Base-by-base conservation (phyloP, 2,888 invertebrate genomes). In the Augochlorella aurata region DNA sequence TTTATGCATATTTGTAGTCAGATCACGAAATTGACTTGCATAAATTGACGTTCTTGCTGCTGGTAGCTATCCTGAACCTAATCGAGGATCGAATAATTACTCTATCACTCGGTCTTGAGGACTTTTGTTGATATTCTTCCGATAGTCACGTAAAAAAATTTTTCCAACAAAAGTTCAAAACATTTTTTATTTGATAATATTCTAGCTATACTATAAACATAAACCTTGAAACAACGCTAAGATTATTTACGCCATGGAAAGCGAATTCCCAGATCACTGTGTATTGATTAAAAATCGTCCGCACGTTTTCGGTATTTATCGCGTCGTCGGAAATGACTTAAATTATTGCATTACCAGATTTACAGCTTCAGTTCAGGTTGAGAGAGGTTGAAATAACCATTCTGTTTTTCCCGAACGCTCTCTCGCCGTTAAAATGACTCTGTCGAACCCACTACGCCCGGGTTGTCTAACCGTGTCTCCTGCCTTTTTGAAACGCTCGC, bases 401-500 rank as follows among this genome's bases (percentile, higher is more conserved):
- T 66, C 29, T 21, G 18, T 45, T 77, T n/a, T 79, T 77, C 45
- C 52, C 63, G 52, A 72, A 68, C 47, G n/a, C 47, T 29, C 61
- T 44, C 14, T 16, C 16, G 18, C 12, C 63, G 47, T 76, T 70
- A 78, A 85, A 85, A 78, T 76, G 4, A 47, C 80, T 75, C 68
- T 2, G 63, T 45, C 68, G 65, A 77, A 61, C 52, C 61, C 50
- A 70, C 71, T 54, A 54, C 24, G 47, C 9, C 68, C 73, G 61
- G 54, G 38, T 29, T 76, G 61, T 58, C 54, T 76, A 70, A 79
- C 85, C 86, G 79, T 85, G 70, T 87, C 79, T 83, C 80, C 82
- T 70, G 80, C 70, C 72, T 83, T 87, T 84, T 85, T 76, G 82
- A 87, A 88, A 82, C 83, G 81, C 76, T 81, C 73, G 81, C 66